Evolutionary conservation across 2,888 invertebrate genomes (phyloP).

Genomic region (Timandra comae): DNA sequence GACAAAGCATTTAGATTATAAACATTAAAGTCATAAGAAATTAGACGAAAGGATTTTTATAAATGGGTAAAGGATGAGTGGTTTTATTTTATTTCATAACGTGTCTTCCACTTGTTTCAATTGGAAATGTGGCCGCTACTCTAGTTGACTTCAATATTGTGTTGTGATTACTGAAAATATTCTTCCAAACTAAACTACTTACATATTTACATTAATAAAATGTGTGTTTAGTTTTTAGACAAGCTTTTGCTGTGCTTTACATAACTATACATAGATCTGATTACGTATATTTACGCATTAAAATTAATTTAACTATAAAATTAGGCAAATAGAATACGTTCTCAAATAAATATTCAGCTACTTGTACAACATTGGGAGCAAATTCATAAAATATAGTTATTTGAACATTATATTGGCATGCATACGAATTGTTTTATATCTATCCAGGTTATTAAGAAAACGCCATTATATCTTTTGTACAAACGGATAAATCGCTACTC

Average conservation of each 20-base stretch:
- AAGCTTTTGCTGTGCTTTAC: not conserved
- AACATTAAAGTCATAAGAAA: too few relatives aligned
- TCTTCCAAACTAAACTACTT: not conserved
- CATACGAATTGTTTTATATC: too few relatives aligned
- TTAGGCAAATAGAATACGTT: conserved; percentile 1
- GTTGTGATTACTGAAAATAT: too few relatives aligned
- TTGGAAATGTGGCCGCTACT: not conserved
- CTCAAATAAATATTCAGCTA: conserved; percentile 16
- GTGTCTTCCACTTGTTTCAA: conserved; percentile 2
- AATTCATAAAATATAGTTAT: conserved; percentile 26
- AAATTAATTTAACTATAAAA: too few relatives aligned
- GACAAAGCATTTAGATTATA: too few relatives aligned
- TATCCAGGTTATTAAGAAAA: too few relatives aligned
- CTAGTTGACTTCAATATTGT: too few relatives aligned
- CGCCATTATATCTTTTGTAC: too few relatives aligned
- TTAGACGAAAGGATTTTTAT: too few relatives aligned
- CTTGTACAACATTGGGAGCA: conserved; percentile 43
- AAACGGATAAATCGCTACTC: not conserved
- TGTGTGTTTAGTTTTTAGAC: not conserved
- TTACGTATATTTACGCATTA: conserved; percentile 8
- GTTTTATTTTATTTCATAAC: not conserved
- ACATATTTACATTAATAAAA: too few relatives aligned
- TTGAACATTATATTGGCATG: conserved; percentile 7
- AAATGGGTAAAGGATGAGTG: too few relatives aligned
- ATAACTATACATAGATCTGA: conserved; percentile 6